A percentile compares a stretch with the other conserved stretches of the same genome.
Conservation (phyloP, 2,113 vertebrate species). For the Peromyscus californicus region DNA sequence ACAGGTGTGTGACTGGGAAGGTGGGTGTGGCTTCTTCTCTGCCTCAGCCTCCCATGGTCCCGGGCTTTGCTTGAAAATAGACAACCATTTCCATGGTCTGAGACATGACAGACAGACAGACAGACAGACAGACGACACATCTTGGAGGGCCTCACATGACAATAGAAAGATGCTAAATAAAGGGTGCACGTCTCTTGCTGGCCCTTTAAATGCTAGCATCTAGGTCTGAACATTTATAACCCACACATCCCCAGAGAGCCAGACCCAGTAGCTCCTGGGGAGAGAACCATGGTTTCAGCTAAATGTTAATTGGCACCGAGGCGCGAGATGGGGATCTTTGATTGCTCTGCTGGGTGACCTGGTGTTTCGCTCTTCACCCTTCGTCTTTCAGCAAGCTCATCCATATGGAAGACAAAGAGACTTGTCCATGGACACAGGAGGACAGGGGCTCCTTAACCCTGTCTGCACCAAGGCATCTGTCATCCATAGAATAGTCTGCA, state of each 20-base stretch:
- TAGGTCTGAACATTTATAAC: not conserved
- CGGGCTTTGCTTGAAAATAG: not conserved
- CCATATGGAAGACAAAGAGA: not conserved
- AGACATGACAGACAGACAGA: not conserved
- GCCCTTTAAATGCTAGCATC: conserved; percentile 56
- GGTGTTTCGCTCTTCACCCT: not conserved
- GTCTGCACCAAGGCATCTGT: not conserved
- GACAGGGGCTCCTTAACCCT: not conserved
- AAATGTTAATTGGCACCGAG: conserved; percentile 52
- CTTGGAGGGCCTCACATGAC: not conserved
- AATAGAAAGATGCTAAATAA: not conserved
- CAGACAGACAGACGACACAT: no score
- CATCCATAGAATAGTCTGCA: not conserved
- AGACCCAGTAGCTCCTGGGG: not conserved
- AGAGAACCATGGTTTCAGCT: not conserved
- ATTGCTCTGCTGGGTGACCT: not conserved
- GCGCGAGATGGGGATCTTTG: not conserved
- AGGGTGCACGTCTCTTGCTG: rapidly evolving
- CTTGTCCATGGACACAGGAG: not conserved
- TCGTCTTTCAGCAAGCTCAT: not conserved
- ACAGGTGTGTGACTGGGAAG: not conserved
- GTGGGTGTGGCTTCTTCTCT: not conserved
- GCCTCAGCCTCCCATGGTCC: rapidly evolving
- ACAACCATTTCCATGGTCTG: not conserved
- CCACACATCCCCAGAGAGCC: conserved; percentile 32